Conservation (phyloP, 2,797 vertebrate species). For the Varecia variegata region DNA sequence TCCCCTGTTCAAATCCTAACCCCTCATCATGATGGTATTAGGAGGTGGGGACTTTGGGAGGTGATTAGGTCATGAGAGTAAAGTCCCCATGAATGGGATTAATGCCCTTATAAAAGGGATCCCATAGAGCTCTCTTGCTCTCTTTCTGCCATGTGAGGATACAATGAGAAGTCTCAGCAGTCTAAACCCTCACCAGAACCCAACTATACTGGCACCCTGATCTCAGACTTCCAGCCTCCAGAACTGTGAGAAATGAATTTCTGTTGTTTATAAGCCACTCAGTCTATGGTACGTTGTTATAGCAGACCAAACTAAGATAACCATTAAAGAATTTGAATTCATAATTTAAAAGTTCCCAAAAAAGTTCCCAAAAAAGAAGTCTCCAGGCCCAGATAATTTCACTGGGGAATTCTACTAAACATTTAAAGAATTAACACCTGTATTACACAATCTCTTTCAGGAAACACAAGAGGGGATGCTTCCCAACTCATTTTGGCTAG, state of each 20-base stretch:
- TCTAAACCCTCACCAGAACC: neutral
- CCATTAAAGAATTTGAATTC: constrained; percentile 1
- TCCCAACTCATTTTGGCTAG: constrained; percentile 17
- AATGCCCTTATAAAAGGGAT: neutral
- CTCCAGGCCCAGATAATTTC: constrained; percentile 29
- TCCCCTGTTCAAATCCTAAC: neutral
- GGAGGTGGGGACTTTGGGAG: neutral
- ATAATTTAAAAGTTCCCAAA: constrained; percentile 27
- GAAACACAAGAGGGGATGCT: constrained; percentile 17
- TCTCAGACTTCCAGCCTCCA: neutral
- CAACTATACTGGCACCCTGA: neutral
- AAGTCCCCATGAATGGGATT: neutral
- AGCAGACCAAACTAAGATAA: neutral
- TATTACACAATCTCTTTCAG: neutral
- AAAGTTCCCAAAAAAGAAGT: too few species aligned
- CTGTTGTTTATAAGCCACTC: neutral
- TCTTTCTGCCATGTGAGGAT: neutral
- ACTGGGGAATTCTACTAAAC: neutral
- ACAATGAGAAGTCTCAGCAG: neutral
- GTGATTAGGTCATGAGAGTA: neutral
- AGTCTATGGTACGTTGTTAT: neutral
- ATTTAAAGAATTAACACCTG: constrained; percentile 26
- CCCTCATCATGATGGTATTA: neutral
- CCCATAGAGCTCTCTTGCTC: neutral
- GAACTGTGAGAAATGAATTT: neutral